Evolutionary conservation across 1,140 invertebrate species (phyloP).

Genomic region (Notospermus geniculatus): DNA sequence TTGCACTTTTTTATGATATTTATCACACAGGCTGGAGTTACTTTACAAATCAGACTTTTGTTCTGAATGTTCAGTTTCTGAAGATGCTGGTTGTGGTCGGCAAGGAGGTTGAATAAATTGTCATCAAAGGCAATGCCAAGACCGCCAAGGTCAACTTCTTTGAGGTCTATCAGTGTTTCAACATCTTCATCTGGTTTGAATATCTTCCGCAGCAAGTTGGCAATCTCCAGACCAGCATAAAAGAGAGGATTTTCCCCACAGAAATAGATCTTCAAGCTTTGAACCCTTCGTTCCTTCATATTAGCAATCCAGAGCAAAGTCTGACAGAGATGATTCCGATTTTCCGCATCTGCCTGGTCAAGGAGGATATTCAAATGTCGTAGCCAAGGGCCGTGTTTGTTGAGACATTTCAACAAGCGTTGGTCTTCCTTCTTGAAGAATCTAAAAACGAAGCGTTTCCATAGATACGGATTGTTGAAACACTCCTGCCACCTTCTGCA

Average conservation of each 20-base stretch:
- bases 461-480: constrained; percentile 16
- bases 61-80: constrained; percentile 43
- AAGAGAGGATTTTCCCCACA: constrained; percentile 37
- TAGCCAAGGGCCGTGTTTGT: constrained; percentile 9
- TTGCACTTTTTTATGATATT: constrained; percentile 31
- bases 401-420: constrained; percentile 3
- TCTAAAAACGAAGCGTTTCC: constrained; percentile 16
- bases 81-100: constrained; percentile 35
- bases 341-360: constrained; percentile 14
- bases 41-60: constrained; percentile 35
- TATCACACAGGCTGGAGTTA: constrained; percentile 28
- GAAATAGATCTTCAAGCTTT: constrained; percentile 26
- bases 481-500: constrained; percentile 16
- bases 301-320: constrained; percentile 21
- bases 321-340: constrained; percentile 26
- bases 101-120: constrained; percentile 32
- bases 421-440: constrained; percentile 12
- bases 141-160: constrained; percentile 34
- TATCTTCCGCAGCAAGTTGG: constrained; percentile 21
- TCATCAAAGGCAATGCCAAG: constrained; percentile 35
- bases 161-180: constrained; percentile 14
- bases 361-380: constrained; percentile 15
- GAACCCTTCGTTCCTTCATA: constrained; percentile 20
- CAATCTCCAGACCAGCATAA: constrained; percentile 37
- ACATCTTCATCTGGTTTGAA: constrained; percentile 21